Base-by-base conservation (phyloP, 2,888 invertebrate genomes). In the Chrysomela aeneicollis region DNA sequence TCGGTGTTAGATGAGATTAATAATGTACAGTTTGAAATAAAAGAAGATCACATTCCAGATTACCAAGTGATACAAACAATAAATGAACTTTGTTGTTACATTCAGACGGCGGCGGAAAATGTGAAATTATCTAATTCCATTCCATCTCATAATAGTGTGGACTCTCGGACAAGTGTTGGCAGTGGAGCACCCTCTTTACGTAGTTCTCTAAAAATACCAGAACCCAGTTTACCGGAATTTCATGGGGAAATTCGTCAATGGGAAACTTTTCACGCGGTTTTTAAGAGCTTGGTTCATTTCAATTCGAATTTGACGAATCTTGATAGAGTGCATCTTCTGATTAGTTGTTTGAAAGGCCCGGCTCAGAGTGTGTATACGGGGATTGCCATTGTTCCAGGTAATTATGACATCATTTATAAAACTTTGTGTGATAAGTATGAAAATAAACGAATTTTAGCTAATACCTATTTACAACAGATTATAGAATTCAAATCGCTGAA, bases 221-320 rank as follows among this genome's bases (percentile, higher is more conserved):
- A n/a, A n/a, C n/a, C n/a, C n/a, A n/a, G n/a, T n/a, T 55, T 55
- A 42, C 50, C 49, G 2, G 59, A 59, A 12, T 49, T 59, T 15
- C 10, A 6, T 6, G 59, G 59, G 6, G 59, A 49, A n/a, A 59
- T 59, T 15, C 6, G 50, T 15, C 15, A 59, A 17, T 59, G 59
- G 59, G 49, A 57, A 46, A 37, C 42, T 21, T 22, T 42, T 21
- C 17, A n/a, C n/a, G n/a, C n/a, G n/a, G n/a, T n/a, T n/a, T n/a
- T n/a, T n/a, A 21, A 57, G n/a, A 57, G 17, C 21, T 21, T 46
- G 57, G 17, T 57, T 19, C 57, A 57, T 42, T 10, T 15, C 1
- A 57, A 51, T 22, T n/a, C 8, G 5, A 50, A 50, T 19, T 19
- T 50, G 18, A 50, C 51, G 0, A 15, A 51, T 4, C 10, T 10